Evolutionary conservation across 2,797 vertebrate genomes (phyloP), one percentile per base, ranked within the genome.

Genomic region (Sebastes ruberrimus): DNA sequence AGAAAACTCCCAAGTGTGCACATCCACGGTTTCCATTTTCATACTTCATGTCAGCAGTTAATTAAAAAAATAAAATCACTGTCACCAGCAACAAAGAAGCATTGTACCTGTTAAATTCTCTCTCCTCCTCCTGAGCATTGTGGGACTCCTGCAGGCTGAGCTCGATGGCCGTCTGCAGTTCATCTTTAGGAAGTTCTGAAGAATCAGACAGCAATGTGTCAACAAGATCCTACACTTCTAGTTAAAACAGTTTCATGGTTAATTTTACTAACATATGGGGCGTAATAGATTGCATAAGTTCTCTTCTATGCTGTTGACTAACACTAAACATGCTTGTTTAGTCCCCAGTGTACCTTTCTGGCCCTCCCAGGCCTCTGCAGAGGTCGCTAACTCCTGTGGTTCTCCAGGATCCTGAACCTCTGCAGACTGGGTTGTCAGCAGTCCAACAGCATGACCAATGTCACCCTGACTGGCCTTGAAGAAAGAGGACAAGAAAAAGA

Each of bases 391-490:
- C 46, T 94, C 62, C 0, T 94, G 92, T 0, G 93, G 88, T 46
- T 97, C 96, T 20, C 89, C 87, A 10, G 96, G 90, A 3, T 91
- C 72, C 10, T 84, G 52, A 4, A 91, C 91, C 23, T 91, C 94
- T 0, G 93, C 91, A 35, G 96, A 86, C 55, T 95, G 95, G 0
- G 92, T 82, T 0, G 97, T 99, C 85, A 99, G 95, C 78, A 99
- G 94, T 69, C 95, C 95, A 33, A 99, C 96, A 0, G 98, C 98
- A 81, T 97, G 97, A 73, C 95, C 97, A 16, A 99, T 89, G 88
- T 99, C 97, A 60, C 97, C 97, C 78, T 97, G 96, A 86, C 97
- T 97, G 81, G 96, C 97, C 98, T 99, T 76, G 20, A 69, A 56
- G 10, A 46, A 28, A 65, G 1, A 2, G 2, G 2, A 78, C 7